phyloP scores from a whole-genome alignment of 2,888 invertebrate species.

The Ochropleura plecta region DNA sequence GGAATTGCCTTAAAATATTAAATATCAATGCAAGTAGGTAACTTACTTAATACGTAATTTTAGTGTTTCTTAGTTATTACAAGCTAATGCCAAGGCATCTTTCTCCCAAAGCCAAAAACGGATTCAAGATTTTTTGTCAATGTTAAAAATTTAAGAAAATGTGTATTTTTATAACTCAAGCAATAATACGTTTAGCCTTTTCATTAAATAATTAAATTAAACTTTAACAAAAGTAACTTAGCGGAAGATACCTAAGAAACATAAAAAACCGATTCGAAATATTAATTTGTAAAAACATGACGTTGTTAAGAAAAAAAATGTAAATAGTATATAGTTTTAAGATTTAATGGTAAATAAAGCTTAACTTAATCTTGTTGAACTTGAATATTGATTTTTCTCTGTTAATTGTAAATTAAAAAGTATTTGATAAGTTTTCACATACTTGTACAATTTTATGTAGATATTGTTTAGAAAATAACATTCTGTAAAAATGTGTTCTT shows the following conservation, averaged over 20 bases:
- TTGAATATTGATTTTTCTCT: constrained; percentile 88
- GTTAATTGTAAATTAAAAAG: constrained; percentile 89
- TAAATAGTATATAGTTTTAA: constrained; percentile 86
- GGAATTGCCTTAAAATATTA: constrained; percentile 76
- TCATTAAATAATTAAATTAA: not conserved
- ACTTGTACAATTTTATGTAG: constrained; percentile 91
- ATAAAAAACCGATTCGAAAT: constrained; percentile 74
- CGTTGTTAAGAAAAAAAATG: constrained; percentile 82
- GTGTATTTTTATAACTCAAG: not conserved
- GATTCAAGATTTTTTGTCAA: not conserved
- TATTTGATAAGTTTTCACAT: constrained; percentile 88
- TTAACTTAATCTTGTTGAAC: constrained; percentile 90
- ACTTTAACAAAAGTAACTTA: not conserved
- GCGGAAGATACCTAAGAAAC: constrained; percentile 62
- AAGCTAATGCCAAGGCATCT: not conserved
- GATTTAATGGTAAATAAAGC: constrained; percentile 80
- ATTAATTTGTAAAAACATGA: constrained; percentile 82
- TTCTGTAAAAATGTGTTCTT: constrained; percentile 91
- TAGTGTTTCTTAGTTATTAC: constrained; percentile 61
- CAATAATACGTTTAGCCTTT: not conserved
- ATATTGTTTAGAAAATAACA: constrained; percentile 90
- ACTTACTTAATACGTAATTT: constrained; percentile 61
- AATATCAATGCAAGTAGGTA: constrained; percentile 77
- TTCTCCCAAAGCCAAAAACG: not conserved
- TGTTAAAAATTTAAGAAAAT: not conserved